phyloP scores from a whole-genome alignment of 2,113 vertebrate species.

The Cebidichthys violaceus region DNA sequence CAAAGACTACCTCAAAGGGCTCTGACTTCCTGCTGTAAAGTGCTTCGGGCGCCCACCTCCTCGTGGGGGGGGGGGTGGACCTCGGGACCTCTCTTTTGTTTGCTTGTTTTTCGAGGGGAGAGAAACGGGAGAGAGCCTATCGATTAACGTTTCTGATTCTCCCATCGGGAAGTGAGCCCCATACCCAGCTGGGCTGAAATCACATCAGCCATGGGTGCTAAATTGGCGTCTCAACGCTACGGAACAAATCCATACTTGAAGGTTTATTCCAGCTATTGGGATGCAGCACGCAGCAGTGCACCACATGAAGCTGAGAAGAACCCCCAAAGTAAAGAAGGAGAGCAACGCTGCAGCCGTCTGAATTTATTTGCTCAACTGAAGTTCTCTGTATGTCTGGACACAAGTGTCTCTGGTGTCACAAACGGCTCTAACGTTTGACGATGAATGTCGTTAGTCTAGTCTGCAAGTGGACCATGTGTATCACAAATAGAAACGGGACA shows the following conservation, averaged over 20 bases:
- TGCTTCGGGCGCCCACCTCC: conserved; percentile 7
- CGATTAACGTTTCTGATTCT: conserved; percentile 73
- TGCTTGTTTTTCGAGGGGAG: conserved; percentile 21
- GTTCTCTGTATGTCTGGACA: no score
- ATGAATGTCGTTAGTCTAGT: neutral
- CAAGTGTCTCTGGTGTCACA: conserved; percentile 3
- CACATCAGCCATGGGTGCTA: conserved; percentile 60
- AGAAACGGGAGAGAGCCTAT: conserved; percentile 44
- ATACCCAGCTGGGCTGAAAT: conserved; percentile 63
- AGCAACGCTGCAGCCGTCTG: neutral
- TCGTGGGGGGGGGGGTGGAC: neutral
- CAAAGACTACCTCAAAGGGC: conserved; percentile 16
- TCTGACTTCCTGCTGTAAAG: conserved; percentile 12
- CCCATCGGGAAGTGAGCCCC: conserved; percentile 50
- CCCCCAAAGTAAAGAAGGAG: conserved; percentile 5
- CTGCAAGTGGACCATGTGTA: neutral
- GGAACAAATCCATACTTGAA: conserved; percentile 69
- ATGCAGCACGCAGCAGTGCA: conserved; percentile 39
- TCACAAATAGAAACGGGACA: neutral
- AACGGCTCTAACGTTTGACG: neutral
- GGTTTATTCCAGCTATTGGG: conserved; percentile 46
- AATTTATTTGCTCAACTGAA: no score
- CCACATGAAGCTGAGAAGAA: conserved; percentile 29
- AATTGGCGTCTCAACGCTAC: conserved; percentile 55
- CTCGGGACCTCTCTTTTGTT: conserved; percentile 44